Evolutionary conservation across 2,113 vertebrate species (phyloP), one percentile per base, ranked within the genome.

Genomic region (Pangasianodon gigas): DNA sequence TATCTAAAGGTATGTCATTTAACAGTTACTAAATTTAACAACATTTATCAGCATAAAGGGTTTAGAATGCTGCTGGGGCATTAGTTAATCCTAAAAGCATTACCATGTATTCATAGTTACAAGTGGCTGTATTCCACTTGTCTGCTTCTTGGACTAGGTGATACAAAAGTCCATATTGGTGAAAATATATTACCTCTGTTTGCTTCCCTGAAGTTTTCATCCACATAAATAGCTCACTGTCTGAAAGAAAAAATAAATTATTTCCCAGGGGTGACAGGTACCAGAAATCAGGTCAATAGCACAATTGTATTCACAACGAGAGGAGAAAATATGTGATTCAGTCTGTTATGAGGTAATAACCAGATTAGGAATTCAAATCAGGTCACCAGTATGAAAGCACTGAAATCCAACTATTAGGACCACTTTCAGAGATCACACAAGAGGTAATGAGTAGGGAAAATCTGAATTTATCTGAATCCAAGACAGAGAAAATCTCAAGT

Each of bases 181-280:
- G 82, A 62, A 29, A 84, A 11, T 26, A 84, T 60, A 84, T 84
- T 62, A 41, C 24, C 82, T 46, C 32, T 60, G 56, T 21, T 41
- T 84, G 56, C 32, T 44, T 62, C 8, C 11, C 7, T 26, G 32
- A 62, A 44, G 56, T 81, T 32, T 81, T 62, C 14, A 62, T 84
- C 16, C 24, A 13, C 82, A 62, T 4, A 62, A 84, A 84, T 81
- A 54, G 51, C 51, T 54, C 48, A 19, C 6, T 26, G 24, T 79
- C 11, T 52, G 56, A 41, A 62, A 83, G 16, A 21, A 37, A 84
- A 60, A 60, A 84, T 0, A 83, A 29, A n/a, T 48, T 52, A 13
- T 48, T 54, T 84, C 81, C 81, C 81, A 58, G n/a, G 81, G 54
- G 54, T 60, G n/a, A 84, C 54, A 41, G 48, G 80, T 82, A 54